Evolutionary conservation across 2,113 vertebrate genomes (phyloP).

Genomic region (Eudorcas thomsonii): DNA sequence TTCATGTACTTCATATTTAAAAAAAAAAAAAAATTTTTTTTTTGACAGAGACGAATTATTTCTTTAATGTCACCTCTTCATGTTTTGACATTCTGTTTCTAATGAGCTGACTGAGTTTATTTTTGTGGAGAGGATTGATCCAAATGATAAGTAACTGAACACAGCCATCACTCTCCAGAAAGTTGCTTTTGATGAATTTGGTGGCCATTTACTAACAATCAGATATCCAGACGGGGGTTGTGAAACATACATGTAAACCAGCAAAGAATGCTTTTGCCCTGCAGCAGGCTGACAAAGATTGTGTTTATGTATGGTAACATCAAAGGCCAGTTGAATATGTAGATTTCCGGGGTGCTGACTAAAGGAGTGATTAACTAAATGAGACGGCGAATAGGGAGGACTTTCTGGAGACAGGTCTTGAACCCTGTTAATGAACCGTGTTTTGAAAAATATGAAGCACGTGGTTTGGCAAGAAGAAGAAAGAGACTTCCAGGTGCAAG

Average conservation of each 20-base stretch:
- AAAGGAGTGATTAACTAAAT: neutral
- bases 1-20: neutral
- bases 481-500: neutral
- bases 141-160: neutral
- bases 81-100: constrained; percentile 27
- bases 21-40: neutral
- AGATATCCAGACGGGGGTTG: neutral
- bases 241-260: neutral
- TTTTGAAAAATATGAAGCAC: constrained; percentile 7
- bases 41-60: neutral
- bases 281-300: neutral
- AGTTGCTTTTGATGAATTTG: neutral
- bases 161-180: neutral
- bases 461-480: neutral
- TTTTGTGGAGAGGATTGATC: neutral
- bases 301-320: neutral
- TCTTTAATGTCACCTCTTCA: neutral
- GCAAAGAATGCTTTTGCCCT: neutral
- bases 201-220: neutral
- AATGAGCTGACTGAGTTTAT: neutral
- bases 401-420: neutral
- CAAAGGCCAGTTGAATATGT: neutral
- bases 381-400: neutral
- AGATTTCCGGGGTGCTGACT: neutral
- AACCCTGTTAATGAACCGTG: neutral